These are phyloP conservation scores for Pachyuromys duprasi DNA, from an alignment of 2,797 vertebrate species.

Conservation along the genomic window DNA sequence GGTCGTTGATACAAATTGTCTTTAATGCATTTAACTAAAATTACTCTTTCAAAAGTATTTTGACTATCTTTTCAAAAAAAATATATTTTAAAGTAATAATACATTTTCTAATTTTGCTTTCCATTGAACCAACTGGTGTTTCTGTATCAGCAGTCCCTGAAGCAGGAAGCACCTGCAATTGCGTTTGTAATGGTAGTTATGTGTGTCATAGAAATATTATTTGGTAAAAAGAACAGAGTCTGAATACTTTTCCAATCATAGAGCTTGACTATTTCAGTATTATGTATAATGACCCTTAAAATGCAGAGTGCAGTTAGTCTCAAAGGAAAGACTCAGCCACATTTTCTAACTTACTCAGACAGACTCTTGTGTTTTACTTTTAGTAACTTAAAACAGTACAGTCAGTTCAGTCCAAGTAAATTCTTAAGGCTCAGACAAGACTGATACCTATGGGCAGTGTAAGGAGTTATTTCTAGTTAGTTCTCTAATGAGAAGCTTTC, in stretches of 20 bases:
- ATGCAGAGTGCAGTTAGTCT: background rate
- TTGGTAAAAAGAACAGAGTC: conserved; percentile 9
- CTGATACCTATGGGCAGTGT: background rate
- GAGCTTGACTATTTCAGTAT: background rate
- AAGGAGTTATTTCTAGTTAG: background rate
- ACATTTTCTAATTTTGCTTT: conserved; percentile 7
- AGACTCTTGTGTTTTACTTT: conserved; percentile 9
- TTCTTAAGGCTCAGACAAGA: conserved; percentile 15
- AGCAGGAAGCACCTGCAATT: background rate
- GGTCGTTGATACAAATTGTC: background rate
- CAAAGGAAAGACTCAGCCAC: background rate
- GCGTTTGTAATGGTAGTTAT: background rate
- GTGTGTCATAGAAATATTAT: background rate
- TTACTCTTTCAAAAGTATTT: conserved; percentile 19
- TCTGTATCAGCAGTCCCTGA: background rate
- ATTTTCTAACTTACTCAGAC: background rate
- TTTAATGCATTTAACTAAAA: conserved; percentile 30
- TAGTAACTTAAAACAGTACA: background rate
- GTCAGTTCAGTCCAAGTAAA: background rate
- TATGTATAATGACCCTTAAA: conserved; percentile 16
- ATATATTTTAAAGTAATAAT: background rate
- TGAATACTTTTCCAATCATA: background rate
- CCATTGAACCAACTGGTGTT: conserved; percentile 31
- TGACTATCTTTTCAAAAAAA: background rate
- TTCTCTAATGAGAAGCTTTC: conserved; percentile 15